phyloP scores from a whole-genome alignment of 2,888 invertebrate species.

The Xanthia icteritia region DNA sequence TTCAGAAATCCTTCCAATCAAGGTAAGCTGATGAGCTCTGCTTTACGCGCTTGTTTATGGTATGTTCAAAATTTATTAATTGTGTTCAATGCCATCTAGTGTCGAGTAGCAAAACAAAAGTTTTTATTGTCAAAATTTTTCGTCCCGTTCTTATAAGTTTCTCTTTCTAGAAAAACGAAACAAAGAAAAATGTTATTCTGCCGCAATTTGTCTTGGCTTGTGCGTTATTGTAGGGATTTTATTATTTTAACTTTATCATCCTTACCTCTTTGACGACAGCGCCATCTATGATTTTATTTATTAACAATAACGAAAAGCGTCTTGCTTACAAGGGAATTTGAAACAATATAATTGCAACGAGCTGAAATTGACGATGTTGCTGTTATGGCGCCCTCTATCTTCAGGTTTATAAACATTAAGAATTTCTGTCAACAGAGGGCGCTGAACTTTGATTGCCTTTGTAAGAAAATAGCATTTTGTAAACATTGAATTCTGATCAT shows the following conservation, averaged over 20 bases:
- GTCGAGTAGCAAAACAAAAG: slow-evolving; percentile 40
- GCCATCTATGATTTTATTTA: slow-evolving; percentile 18
- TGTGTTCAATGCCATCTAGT: slow-evolving; percentile 44
- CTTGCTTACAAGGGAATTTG: neutral
- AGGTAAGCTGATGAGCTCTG: neutral
- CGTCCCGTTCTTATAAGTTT: neutral
- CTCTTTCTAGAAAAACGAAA: neutral
- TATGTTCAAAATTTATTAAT: neutral
- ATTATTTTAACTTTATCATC: neutral
- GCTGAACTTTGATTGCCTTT: neutral
- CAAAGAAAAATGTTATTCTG: neutral
- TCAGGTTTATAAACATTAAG: neutral
- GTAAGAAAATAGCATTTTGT: neutral
- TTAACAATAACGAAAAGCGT: accelerated
- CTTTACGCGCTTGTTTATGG: slow-evolving; percentile 18
- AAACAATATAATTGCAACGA: neutral
- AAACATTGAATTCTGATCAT: slow-evolving; percentile 30
- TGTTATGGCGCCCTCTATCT: slow-evolving; percentile 28
- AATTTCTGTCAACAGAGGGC: slow-evolving; percentile 26
- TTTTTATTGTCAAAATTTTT: neutral
- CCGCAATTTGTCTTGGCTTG: neutral
- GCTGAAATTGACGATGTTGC: too few species aligned
- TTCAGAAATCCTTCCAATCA: neutral
- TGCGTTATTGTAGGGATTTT: neutral
- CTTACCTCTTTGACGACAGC: neutral